Conservation (phyloP, 2,797 vertebrate genomes). For the Cacajao melanocephalus region DNA sequence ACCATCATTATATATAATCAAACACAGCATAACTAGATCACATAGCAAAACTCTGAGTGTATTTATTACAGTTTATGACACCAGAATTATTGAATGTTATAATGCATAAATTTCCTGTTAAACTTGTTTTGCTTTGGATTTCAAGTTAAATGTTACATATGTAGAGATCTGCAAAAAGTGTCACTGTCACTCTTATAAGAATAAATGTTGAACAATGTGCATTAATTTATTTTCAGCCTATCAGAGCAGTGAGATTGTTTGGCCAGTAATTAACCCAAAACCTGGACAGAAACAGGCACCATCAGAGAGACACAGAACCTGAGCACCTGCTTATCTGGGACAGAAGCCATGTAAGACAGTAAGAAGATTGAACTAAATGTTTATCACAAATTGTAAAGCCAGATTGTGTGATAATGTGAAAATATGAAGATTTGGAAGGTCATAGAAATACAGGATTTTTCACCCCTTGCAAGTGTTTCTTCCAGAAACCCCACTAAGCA, state of each 20-base stretch:
- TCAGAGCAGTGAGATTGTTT: background rate
- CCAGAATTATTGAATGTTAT: background rate
- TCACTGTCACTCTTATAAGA: background rate
- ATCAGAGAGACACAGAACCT: background rate
- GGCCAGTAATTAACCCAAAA: background rate
- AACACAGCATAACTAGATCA: background rate
- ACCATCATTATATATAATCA: background rate
- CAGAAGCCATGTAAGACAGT: background rate
- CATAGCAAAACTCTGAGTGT: background rate
- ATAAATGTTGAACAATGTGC: background rate
- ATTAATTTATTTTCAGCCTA: background rate
- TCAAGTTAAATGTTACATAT: background rate
- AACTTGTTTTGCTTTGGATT: background rate
- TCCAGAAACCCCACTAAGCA: background rate
- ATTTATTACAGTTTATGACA: background rate
- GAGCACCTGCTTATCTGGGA: background rate
- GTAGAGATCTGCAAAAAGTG: background rate
- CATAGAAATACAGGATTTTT: background rate
- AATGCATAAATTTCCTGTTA: background rate
- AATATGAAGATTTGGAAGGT: background rate
- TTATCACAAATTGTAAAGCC: background rate
- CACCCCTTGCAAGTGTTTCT: background rate
- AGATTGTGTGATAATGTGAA: background rate
- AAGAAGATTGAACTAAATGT: background rate
- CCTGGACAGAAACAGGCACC: background rate